Percentiles rank a stretch among this genome's conserved stretches.
These are phyloP conservation scores for Melanotaenia nigrans DNA, from an alignment of 2,797 vertebrate genomes.

Conservation along the genomic window DNA sequence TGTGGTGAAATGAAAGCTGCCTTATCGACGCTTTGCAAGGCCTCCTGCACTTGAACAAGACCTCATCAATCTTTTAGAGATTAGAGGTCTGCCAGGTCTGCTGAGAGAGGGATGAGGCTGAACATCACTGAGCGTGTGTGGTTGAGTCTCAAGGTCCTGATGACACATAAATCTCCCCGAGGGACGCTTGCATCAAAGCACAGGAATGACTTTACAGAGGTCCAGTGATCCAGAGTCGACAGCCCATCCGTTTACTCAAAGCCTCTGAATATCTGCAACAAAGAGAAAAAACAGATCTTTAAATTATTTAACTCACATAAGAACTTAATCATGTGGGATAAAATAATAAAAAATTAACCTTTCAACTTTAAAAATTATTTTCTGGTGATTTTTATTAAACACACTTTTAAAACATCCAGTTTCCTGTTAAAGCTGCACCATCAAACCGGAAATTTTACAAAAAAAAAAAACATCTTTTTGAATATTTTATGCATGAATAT, in stretches of 20 bases:
- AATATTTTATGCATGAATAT: no score
- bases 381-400: no score
- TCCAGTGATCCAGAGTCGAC: slow-evolving; percentile 24
- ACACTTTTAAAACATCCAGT: no score
- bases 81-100: slow-evolving; percentile 57
- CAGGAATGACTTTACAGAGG: slow-evolving; percentile 27
- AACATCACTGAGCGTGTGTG: slow-evolving; percentile 30
- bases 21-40: slow-evolving; percentile 67
- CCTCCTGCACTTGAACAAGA: slow-evolving; percentile 43
- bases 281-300: background rate
- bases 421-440: no score
- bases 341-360: no score
- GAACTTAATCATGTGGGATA: no score
- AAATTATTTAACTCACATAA: no score
- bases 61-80: slow-evolving; percentile 75
- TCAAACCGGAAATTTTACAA: no score
- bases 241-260: background rate
- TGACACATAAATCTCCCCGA: slow-evolving; percentile 51
- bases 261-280: slow-evolving; percentile 46
- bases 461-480: no score
- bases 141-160: slow-evolving; percentile 47
- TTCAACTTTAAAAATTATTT: no score
- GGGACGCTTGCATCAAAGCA: slow-evolving; percentile 34
- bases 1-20: slow-evolving; percentile 63
- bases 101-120: slow-evolving; percentile 30